Evolutionary conservation across 2,888 invertebrate genomes (phyloP), one percentile per base, ranked within the genome.

Genomic region (Rosalia funebris): DNA sequence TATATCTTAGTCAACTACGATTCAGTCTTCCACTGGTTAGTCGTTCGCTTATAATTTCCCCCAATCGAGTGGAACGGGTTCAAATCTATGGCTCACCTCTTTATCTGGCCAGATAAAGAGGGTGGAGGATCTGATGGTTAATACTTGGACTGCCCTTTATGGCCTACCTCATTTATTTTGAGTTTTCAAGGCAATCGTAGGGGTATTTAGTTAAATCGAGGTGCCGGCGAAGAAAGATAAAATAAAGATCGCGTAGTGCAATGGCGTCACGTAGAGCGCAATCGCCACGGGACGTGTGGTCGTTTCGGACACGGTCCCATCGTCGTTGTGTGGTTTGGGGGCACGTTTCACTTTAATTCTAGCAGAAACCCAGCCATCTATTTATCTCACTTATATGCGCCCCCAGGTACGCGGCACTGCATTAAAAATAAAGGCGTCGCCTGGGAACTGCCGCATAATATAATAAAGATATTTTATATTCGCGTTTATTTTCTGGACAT

Each of bases 311-410:
- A 75, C 71, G 72, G 53, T n/a, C 53, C 69, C 63, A 62, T 56
- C 54, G 57, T 64, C 64, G 66, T 68, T 76, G 76, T 75, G 79
- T 72, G 81, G 81, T 80, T 77, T 73, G 72, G 71, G 74, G 79
- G 78, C 82, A 83, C 83, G 82, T 83, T 76, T 77, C 79, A 79
- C 79, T 82, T 82, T 82, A 82, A 82, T 82, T 82, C 77, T 70
- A 68, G 69, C 59, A 45, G 52, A 46, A 68, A 63, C 62, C 70
- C 60, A 50, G 63, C 70, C 68, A 75, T 76, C 75, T 78, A 80
- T 79, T 79, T 78, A 78, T 80, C 78, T 78, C 79, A 76, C 76
- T 79, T 79, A 79, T 71, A 74, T 74, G 70, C 71, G 69, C 67
- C 73, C 74, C 70, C 72, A 69, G 70, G 69, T 66, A 66, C 61